phyloP scores from a whole-genome alignment of 2,113 vertebrate species.

The Hippopotamus amphibius region DNA sequence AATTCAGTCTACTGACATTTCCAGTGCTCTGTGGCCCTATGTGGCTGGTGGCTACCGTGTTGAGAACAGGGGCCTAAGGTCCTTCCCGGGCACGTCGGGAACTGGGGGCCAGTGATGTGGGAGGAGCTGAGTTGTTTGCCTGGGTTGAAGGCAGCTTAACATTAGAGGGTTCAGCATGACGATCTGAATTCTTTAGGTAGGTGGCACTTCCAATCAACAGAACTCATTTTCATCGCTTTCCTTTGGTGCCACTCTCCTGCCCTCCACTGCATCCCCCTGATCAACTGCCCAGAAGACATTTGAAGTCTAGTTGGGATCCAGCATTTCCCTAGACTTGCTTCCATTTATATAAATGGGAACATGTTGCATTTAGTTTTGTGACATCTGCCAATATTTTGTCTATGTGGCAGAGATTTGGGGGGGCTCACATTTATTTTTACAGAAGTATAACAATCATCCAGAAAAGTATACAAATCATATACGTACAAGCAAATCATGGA shows the following conservation, averaged over 20 bases:
- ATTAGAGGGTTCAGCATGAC: too few relatives aligned
- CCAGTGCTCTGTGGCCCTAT: not conserved
- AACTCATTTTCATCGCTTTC: not conserved
- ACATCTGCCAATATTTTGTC: constrained; percentile 22
- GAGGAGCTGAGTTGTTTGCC: not conserved
- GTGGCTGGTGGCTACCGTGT: not conserved
- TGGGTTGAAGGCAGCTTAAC: not conserved
- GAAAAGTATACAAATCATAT: not conserved
- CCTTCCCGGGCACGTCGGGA: not conserved
- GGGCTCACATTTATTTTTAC: not conserved
- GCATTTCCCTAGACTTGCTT: not conserved
- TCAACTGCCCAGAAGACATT: not conserved
- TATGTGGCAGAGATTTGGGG: not conserved
- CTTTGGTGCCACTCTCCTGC: not conserved
- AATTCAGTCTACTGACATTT: not conserved
- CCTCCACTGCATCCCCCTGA: not conserved
- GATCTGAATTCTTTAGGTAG: not conserved
- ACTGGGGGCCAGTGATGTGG: not conserved
- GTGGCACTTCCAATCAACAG: not conserved
- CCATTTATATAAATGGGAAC: not conserved
- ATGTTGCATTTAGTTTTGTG: not conserved
- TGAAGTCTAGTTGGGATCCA: not conserved
- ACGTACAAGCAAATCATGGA: not conserved
- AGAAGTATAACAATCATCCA: not conserved
- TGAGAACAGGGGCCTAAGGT: too few relatives aligned